Percentiles rank a stretch among this genome's conserved stretches.
phyloP scores from a whole-genome alignment of 2,888 invertebrate genomes.

The Epinotia demarniana region DNA sequence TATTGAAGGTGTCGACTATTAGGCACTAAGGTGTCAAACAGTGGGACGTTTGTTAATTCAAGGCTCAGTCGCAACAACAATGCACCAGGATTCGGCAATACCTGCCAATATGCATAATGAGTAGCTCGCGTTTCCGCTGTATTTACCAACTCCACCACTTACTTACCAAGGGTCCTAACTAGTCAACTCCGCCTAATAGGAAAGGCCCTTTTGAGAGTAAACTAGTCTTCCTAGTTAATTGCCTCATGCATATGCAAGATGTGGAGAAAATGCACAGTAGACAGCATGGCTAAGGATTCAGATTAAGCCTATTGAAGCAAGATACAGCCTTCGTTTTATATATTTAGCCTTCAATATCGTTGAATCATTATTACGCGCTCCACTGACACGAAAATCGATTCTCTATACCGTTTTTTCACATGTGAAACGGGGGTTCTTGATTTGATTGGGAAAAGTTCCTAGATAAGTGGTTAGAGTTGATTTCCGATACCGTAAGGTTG shows the following conservation, averaged over 20 bases:
- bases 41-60: background rate
- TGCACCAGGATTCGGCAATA: conserved; percentile 17
- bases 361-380: background rate
- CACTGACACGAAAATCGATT: background rate
- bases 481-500: too few species aligned
- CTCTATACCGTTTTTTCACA: too few species aligned
- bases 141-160: background rate
- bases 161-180: background rate
- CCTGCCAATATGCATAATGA: conserved; percentile 30
- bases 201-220: background rate
- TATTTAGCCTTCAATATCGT: background rate
- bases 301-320: background rate
- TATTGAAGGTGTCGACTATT: too few species aligned
- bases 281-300: background rate
- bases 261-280: conserved; percentile 30
- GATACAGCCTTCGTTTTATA: background rate
- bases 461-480: too few species aligned
- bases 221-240: conserved; percentile 1
- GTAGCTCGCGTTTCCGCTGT: conserved; percentile 14
- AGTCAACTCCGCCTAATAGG: background rate
- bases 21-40: too few species aligned
- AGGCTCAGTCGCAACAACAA: background rate
- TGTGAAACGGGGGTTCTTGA: too few species aligned
- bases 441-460: too few species aligned
- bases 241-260: conserved; percentile 33